Base-by-base conservation (phyloP, 2,888 invertebrate genomes). In the Cataglyphis albicans region DNA sequence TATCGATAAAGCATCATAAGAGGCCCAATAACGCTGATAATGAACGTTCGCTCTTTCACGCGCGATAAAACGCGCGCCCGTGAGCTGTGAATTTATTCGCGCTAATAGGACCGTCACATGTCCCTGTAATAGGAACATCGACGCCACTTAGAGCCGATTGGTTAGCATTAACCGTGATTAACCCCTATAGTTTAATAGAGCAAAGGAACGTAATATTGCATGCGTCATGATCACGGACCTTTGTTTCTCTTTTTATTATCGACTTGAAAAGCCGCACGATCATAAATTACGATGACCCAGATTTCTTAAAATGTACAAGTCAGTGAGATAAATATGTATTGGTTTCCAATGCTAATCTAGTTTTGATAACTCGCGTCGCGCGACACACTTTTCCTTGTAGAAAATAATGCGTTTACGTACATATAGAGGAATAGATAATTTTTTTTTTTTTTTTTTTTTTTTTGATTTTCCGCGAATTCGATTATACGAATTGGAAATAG, bases 281-380 rank as follows among this genome's bases (percentile, higher is more conserved):
- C 21, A 57, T 76, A 67, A 76, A 76, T 76, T 67, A 67, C 32
- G n/a, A 55, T 57, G 76, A 57, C 67, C 76, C 29, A 41, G 41
- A 76, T 76, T 41, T 12, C 5, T 25, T 57, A 76, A 76, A 67
- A 67, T 6, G 57, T 67, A 32, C 55, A 3, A 67, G 41, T 76
- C 76, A 67, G 68, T 57, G 3, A 41, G 76, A 67, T 76, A 76
- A 76, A 67, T 57, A 67, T 67, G 67, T 64, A 76, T 76, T 25
- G 38, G 76, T 67, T 67, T 57, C n/a, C 57, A 41, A 29, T 48
- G 18, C 67, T 76, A 76, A 76, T 76, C 68, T 57, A 41, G 55
- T 75, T 64, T 55, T 29, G 75, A 76, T 67, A 76, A 76, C 38
- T 57, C 10, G 5, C n/a, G 38, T 55, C 15, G 44, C 44, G n/a